Base-by-base conservation (phyloP, 2,113 vertebrate species). In the Ptilonorhynchus violaceus region DNA sequence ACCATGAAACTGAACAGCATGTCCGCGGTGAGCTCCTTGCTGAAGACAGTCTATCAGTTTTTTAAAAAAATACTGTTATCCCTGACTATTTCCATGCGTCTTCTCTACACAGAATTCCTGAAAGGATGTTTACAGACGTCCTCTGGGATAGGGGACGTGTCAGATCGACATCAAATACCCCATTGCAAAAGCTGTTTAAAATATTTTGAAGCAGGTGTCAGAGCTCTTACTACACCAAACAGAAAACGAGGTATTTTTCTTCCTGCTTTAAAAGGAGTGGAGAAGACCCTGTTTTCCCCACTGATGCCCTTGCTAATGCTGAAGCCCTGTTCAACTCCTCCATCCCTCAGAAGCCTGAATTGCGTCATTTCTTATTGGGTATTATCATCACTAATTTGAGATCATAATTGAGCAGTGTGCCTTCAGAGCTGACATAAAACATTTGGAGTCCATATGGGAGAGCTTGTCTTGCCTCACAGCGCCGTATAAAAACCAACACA, bases 371-470 rank as follows among this genome's bases (percentile, higher is more conserved):
- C 79, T 92, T 69, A 74, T 69, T 88, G 75, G 63, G 50, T 47
- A 92, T 82, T 92, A 92, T 92, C 80, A 88, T 90, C 78, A 77
- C 53, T 88, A 80, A 90, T 94, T 92, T 92, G 82, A 92, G 64
- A 86, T 88, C 88, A 33, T 67, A 93, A 93, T 62, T 96, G 80
- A 96, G 81, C 78, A 70, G 15, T 44, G 30, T 88, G 59, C 59
- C 80, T 85, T 86, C 66, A 47, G 55, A 78, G 68, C 53, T 93
- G 77, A 88, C 63, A 77, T 64, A 77, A 88, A 92, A 88, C 70
- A 93, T 93, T 96, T 96, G 94, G 72, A 84, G 50, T n/a, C 82
- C 82, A 80, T 83, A 86, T 96, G 85, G 70, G 35, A 93, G 50
- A 80, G 21, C 20, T 69, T 73, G 23, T 42, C 69, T 88, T 50